These are phyloP conservation scores for Aphrophora alni DNA, from an alignment of 2,888 invertebrate species.

Conservation along the genomic window DNA sequence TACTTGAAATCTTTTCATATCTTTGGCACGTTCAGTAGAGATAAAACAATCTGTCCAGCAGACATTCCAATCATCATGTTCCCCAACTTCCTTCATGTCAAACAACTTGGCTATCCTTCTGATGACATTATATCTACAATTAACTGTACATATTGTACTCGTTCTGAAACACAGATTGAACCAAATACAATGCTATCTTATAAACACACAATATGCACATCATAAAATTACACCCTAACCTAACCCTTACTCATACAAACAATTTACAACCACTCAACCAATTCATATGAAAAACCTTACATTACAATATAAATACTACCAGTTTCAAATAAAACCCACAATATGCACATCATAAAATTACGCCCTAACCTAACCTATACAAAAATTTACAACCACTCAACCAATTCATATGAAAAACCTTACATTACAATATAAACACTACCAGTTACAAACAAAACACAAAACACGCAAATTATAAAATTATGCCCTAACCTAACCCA, in stretches of 20 bases:
- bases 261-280: neutral
- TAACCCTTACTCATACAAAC: too few relatives aligned
- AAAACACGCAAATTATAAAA: too few relatives aligned
- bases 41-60: conserved; percentile 91
- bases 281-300: neutral
- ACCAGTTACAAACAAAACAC: too few relatives aligned
- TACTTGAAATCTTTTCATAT: conserved; percentile 83
- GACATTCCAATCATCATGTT: conserved; percentile 86
- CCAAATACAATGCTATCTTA: neutral
- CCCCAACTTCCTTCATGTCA: conserved; percentile 78
- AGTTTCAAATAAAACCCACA: too few relatives aligned
- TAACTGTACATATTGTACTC: conserved; percentile 68
- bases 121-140: conserved; percentile 78
- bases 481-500: too few relatives aligned
- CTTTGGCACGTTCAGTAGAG: conserved; percentile 84
- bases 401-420: too few relatives aligned
- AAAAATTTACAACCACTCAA: too few relatives aligned
- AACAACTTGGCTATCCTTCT: conserved; percentile 72
- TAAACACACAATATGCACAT: too few relatives aligned
- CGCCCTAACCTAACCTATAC: too few relatives aligned
- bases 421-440: neutral
- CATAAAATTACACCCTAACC: too few relatives aligned
- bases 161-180: conserved; percentile 43
- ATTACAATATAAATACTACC: neutral
- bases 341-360: too few relatives aligned